These are phyloP conservation scores for Sandelia bainsii DNA, from an alignment of 2,797 vertebrate genomes.

Conservation along the genomic window DNA sequence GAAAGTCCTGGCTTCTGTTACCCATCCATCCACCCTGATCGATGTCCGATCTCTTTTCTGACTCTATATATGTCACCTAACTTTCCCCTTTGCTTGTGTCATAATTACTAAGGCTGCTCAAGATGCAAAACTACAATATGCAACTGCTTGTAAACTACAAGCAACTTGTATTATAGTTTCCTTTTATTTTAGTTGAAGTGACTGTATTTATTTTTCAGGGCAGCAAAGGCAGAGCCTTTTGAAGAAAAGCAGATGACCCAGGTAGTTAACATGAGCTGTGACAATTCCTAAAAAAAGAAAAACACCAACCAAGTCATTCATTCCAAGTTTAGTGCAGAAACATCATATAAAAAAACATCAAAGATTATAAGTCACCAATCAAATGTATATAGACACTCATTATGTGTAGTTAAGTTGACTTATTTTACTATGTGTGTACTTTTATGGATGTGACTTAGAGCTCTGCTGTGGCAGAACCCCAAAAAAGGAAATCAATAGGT, in stretches of 20 bases:
- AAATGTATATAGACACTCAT: conserved; percentile 9
- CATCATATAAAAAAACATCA: not conserved
- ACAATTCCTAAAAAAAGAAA: not conserved
- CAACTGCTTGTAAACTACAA: no score
- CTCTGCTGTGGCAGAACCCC: conserved; percentile 56
- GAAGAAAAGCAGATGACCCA: not conserved
- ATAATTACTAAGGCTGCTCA: no score
- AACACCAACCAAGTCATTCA: not conserved
- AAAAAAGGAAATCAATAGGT: conserved; percentile 76
- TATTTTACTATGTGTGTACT: conserved; percentile 58
- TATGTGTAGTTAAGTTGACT: conserved; percentile 45
- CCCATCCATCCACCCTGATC: no score
- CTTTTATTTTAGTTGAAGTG: not conserved
- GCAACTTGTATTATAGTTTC: no score
- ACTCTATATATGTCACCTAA: no score
- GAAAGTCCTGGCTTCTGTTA: no score
- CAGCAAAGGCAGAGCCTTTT: not conserved
- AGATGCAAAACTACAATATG: no score
- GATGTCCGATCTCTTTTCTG: no score
- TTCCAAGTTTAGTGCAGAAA: not conserved
- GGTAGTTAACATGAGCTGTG: not conserved
- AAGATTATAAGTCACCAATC: conserved; percentile 7
- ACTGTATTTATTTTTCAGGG: not conserved
- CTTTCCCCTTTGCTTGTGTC: no score
- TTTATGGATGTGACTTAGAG: conserved; percentile 47